A percentile compares a stretch with the other conserved stretches of the same genome.
phyloP scores from a whole-genome alignment of 64 coral and sea anemone species.

The Catalaphyllia jardinei region DNA sequence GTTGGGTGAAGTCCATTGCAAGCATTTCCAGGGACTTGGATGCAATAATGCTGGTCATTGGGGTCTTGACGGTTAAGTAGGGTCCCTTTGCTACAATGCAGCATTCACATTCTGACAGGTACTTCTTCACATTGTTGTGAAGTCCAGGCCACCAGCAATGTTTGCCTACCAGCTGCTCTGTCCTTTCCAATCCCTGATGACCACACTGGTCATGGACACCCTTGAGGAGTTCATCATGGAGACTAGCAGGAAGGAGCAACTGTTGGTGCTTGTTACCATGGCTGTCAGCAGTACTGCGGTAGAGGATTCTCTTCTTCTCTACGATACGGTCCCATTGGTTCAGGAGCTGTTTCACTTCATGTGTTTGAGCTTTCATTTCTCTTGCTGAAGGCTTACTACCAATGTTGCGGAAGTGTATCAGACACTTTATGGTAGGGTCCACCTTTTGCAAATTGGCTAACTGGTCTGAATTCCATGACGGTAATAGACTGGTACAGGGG shows the following conservation, averaged over 20 bases:
- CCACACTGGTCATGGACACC: conserved; percentile 42
- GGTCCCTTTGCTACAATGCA: conserved; percentile 52
- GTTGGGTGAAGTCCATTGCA: conserved; percentile 57
- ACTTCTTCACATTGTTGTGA: conserved; percentile 15
- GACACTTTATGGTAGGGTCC: not conserved
- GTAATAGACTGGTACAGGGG: conserved; percentile 33
- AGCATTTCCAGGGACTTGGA: conserved; percentile 47
- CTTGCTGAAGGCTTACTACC: conserved; percentile 25
- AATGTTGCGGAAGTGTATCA: conserved; percentile 22
- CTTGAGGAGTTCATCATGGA: conserved; percentile 4
- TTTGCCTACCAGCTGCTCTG: conserved; percentile 1
- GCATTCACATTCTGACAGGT: conserved; percentile 45
- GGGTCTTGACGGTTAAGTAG: conserved; percentile 24
- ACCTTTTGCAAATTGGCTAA: conserved; percentile 5
- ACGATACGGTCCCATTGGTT: conserved; percentile 22
- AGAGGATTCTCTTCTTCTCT: conserved; percentile 47
- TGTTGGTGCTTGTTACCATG: not conserved
- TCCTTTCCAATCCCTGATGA: conserved; percentile 38
- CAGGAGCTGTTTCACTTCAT: not conserved
- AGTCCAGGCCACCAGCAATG: conserved; percentile 65
- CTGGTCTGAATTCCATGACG: conserved; percentile 18
- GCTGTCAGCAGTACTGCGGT: not conserved
- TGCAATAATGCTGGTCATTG: conserved; percentile 45
- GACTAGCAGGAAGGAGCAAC: conserved; percentile 25
- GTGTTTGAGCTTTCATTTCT: conserved; percentile 9